Percentiles rank a stretch among this genome's conserved stretches.
Conservation (phyloP, 2,888 invertebrate species). For the Agrochola lychnidis region DNA sequence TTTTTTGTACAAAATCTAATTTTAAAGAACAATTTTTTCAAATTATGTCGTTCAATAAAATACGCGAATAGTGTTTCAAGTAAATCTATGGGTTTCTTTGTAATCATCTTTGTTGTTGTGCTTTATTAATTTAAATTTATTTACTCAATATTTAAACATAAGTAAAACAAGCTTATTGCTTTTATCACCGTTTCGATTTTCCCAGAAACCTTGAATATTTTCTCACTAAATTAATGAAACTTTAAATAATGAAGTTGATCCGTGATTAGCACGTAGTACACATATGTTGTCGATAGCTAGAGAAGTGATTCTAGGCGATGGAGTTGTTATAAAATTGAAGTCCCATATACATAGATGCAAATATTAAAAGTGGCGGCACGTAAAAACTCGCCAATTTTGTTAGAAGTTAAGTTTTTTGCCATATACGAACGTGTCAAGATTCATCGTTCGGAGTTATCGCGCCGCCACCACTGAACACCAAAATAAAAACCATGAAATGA, state of each 20-base stretch:
- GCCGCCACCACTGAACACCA: constrained; percentile 25
- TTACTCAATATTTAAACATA: background rate
- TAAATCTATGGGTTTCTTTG: background rate
- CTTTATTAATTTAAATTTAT: background rate
- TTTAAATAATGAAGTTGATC: background rate
- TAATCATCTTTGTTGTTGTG: background rate
- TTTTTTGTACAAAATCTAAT: background rate
- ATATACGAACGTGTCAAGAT: background rate
- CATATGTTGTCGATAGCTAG: constrained; percentile 30
- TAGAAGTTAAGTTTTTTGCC: background rate
- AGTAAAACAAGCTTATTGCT: no score
- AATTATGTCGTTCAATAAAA: background rate
- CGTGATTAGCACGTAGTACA: constrained; percentile 34
- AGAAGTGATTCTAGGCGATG: constrained; percentile 55
- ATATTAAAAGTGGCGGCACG: constrained; percentile 19
- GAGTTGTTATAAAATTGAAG: constrained; percentile 22
- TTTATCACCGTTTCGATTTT: constrained; percentile 1
- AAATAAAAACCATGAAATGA: constrained; percentile 26
- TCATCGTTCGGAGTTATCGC: background rate
- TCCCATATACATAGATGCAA: constrained; percentile 14
- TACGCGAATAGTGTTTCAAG: background rate
- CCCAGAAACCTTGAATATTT: constrained; percentile 11
- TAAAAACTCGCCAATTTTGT: background rate
- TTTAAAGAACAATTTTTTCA: background rate
- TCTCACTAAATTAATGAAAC: background rate